Evolutionary conservation across 1,140 invertebrate species (phyloP).

Genomic region (Diorhabda carinulata): DNA sequence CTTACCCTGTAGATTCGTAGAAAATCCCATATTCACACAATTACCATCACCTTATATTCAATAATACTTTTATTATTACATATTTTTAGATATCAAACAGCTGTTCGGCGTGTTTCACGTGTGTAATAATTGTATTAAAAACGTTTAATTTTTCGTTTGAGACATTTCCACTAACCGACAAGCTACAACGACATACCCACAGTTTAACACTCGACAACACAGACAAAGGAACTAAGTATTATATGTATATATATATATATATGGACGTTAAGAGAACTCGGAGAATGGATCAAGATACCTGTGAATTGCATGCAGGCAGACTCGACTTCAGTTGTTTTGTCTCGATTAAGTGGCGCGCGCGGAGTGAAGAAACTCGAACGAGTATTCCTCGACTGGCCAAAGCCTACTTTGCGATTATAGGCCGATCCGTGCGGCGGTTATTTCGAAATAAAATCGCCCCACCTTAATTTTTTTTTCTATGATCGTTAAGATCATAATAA

Average conservation of each 20-base stretch:
- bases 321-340: conserved; percentile 9
- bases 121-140: no score
- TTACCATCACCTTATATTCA: neutral
- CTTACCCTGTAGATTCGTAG: conserved; percentile 74
- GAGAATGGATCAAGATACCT: conserved; percentile 11
- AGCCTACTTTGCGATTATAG: conserved; percentile 6
- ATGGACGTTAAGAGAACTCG: neutral
- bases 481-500: neutral
- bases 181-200: no score
- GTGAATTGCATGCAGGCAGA: neutral
- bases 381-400: conserved; percentile 10
- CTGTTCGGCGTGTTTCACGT: no score
- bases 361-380: conserved; percentile 12
- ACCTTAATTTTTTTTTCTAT: no score
- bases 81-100: no score
- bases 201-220: no score
- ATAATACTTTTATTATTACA: no score
- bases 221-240: neutral
- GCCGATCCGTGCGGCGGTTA: neutral
- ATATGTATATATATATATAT: neutral
- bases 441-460: no score
- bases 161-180: no score
- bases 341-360: conserved; percentile 7
- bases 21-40: conserved; percentile 71
- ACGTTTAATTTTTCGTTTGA: no score